phyloP scores from a whole-genome alignment of 2,797 vertebrate genomes.

The Anguilla marmorata region DNA sequence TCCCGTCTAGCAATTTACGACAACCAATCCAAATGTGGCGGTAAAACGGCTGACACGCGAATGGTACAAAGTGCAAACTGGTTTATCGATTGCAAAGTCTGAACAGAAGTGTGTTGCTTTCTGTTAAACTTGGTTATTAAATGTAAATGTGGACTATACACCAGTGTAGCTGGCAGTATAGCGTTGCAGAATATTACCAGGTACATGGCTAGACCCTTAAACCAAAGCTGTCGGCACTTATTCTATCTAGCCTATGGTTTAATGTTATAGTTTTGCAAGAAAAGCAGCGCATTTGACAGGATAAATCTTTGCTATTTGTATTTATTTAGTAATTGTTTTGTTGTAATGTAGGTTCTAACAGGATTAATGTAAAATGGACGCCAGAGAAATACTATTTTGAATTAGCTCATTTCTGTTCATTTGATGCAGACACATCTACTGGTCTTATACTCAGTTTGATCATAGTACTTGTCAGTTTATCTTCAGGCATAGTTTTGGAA shows the following conservation, averaged over 20 bases:
- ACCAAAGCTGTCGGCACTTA: too few species aligned
- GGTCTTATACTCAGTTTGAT: background rate
- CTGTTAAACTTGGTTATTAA: background rate
- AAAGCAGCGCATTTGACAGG: too few species aligned
- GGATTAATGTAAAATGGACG: too few species aligned
- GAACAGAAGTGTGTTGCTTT: background rate
- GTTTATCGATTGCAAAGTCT: background rate
- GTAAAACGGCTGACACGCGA: background rate
- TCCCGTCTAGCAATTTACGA: background rate
- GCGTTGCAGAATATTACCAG: background rate
- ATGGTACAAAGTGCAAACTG: background rate
- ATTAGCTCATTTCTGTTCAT: background rate
- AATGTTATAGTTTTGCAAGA: background rate
- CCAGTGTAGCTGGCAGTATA: background rate
- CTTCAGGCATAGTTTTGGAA: background rate
- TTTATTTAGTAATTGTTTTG: too few species aligned
- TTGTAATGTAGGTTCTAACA: too few species aligned
- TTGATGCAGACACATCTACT: too few species aligned
- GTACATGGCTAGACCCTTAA: too few species aligned
- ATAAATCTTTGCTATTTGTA: too few species aligned
- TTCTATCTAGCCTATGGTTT: too few species aligned
- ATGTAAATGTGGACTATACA: background rate
- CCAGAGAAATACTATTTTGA: background rate
- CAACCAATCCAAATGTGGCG: slow-evolving; percentile 8
- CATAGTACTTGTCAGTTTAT: background rate